These are phyloP conservation scores for Oreotrochilus melanogaster DNA, from an alignment of 2,113 vertebrate species.

Conservation along the genomic window DNA sequence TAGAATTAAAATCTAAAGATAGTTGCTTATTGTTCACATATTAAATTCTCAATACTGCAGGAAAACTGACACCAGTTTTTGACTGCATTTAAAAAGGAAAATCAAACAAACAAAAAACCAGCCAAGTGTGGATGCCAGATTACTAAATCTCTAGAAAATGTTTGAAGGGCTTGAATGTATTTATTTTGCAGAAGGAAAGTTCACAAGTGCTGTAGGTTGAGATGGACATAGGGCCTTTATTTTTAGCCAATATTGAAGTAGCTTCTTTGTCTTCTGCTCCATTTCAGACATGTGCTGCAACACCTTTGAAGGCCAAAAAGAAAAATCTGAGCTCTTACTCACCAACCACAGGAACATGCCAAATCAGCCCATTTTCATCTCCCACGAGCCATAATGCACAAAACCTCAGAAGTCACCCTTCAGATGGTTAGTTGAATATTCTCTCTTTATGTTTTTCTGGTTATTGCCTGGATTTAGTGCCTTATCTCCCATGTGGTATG, in stretches of 20 bases:
- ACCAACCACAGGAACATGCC: slow-evolving; percentile 79
- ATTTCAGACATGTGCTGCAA: slow-evolving; percentile 37
- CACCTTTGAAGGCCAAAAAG: not conserved
- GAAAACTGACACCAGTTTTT: not conserved
- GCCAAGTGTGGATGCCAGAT: not conserved
- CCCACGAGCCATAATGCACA: not conserved
- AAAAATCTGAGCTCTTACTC: slow-evolving; percentile 58
- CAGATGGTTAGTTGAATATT: slow-evolving; percentile 72
- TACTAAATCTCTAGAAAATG: not conserved
- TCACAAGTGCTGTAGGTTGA: not conserved
- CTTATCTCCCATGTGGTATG: not conserved
- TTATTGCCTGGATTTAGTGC: slow-evolving; percentile 27
- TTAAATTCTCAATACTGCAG: not conserved
- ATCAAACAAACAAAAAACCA: not conserved
- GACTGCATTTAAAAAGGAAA: not conserved
- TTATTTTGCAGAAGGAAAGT: not conserved
- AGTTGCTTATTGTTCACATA: not conserved
- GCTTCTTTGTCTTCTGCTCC: not conserved
- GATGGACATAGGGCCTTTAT: not conserved
- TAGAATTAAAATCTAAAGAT: not conserved
- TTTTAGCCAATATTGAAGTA: not conserved
- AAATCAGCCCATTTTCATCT: slow-evolving; percentile 72
- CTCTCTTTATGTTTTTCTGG: slow-evolving; percentile 40
- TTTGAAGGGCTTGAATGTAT: not conserved
- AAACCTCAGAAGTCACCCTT: not conserved